Conservation (phyloP, 2,113 vertebrate genomes). For the Pituophis catenifer region DNA sequence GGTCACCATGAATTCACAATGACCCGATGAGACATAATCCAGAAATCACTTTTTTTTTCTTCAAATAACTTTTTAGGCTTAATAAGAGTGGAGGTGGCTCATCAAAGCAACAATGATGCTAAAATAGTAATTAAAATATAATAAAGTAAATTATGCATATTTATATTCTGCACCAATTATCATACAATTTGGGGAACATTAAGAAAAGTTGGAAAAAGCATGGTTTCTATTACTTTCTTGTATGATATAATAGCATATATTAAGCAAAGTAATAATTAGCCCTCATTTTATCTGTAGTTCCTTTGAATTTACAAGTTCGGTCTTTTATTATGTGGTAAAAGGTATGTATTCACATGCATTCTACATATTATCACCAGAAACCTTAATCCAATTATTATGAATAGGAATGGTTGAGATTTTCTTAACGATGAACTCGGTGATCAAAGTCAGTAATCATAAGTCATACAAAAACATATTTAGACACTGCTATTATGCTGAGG, state of each 20-base stretch:
- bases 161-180: neutral
- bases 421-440: slow-evolving; percentile 20
- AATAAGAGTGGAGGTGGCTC: neutral
- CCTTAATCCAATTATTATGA: slow-evolving; percentile 6
- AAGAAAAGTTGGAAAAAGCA: neutral
- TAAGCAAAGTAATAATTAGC: neutral
- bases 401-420: slow-evolving; percentile 9
- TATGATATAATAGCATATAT: neutral
- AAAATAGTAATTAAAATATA: neutral
- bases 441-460: neutral
- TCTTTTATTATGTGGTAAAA: neutral
- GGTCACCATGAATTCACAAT: neutral
- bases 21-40: neutral
- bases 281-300: neutral
- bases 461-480: slow-evolving; percentile 7
- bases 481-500: neutral
- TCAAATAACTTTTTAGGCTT: neutral
- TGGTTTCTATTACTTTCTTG: neutral
- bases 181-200: too few species aligned
- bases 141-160: neutral
- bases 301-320: neutral
- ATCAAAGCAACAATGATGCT: neutral
- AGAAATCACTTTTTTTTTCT: neutral
- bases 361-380: neutral
- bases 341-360: neutral